Conservation (phyloP, 2,888 invertebrate genomes). For the Serripes groenlandicus region DNA sequence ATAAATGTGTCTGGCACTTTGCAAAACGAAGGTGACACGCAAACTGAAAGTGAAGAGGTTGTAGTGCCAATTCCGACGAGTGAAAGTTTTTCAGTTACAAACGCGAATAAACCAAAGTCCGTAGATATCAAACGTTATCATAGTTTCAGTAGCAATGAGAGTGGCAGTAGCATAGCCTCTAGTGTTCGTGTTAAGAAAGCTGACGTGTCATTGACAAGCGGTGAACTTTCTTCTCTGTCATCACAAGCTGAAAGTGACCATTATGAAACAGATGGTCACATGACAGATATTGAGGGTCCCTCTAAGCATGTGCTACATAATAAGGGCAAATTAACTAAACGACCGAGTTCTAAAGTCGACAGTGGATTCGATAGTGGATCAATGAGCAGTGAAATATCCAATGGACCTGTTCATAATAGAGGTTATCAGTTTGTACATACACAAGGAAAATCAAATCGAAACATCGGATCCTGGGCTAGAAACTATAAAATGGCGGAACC, state of each 20-base stretch:
- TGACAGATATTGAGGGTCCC: conserved; percentile 63
- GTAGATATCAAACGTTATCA: conserved; percentile 61
- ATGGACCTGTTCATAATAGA: conserved; percentile 62
- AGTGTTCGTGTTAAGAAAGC: conserved; percentile 51
- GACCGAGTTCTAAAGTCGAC: conserved; percentile 67
- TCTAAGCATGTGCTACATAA: background rate
- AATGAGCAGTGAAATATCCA: conserved; percentile 76
- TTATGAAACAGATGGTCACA: conserved; percentile 69
- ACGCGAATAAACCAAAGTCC: conserved; percentile 28
- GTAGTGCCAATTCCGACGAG: conserved; percentile 57
- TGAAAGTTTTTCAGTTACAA: conserved; percentile 62
- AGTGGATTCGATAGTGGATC: conserved; percentile 82
- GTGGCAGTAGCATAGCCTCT: conserved; percentile 69
- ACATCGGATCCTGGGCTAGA: conserved; percentile 61
- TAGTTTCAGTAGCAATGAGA: conserved; percentile 77
- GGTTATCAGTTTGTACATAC: conserved; percentile 60
- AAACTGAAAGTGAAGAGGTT: conserved; percentile 20
- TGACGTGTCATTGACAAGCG: conserved; percentile 77
- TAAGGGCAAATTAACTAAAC: conserved; percentile 21
- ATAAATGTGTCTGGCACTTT: conserved; percentile 46
- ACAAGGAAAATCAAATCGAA: conserved; percentile 46
- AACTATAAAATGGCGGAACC: conserved; percentile 58
- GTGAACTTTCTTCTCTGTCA: conserved; percentile 76
- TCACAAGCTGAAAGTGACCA: conserved; percentile 76
- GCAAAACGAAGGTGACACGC: conserved; percentile 1